phyloP scores from a whole-genome alignment of 2,797 vertebrate genomes.

The Aphelocoma californica region DNA sequence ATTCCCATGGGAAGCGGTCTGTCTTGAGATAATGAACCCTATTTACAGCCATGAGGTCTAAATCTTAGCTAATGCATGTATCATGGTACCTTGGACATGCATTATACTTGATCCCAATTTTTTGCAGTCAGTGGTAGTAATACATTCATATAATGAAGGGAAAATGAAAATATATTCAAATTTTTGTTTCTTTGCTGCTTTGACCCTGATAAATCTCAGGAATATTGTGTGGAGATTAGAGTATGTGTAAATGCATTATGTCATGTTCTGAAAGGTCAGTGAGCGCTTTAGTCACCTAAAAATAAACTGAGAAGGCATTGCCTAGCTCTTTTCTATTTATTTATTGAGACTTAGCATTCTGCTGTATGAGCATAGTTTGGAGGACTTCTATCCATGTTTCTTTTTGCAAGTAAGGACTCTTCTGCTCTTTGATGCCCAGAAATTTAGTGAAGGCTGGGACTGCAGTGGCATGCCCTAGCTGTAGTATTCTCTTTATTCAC shows the following conservation, averaged over 20 bases:
- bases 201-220: not conserved
- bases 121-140: not conserved
- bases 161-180: not conserved
- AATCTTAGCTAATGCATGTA: not conserved
- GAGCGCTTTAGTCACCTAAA: not conserved
- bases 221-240: not conserved
- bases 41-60: not conserved
- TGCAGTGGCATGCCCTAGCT: not conserved
- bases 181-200: not conserved
- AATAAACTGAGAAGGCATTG: conserved; percentile 7
- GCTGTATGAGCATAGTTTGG: not conserved
- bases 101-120: not conserved
- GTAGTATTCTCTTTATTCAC: not conserved
- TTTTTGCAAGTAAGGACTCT: not conserved
- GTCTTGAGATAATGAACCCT: not conserved
- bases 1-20: not conserved
- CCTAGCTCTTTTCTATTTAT: not conserved
- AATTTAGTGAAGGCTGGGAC: not conserved
- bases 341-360: not conserved
- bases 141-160: not conserved
- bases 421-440: not conserved
- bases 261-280: not conserved
- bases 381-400: not conserved
- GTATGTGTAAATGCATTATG: not conserved
- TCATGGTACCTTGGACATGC: not conserved